Evolutionary conservation across 2,113 vertebrate genomes (phyloP), one percentile per base, ranked within the genome.

Genomic region (Halichoeres trimaculatus): DNA sequence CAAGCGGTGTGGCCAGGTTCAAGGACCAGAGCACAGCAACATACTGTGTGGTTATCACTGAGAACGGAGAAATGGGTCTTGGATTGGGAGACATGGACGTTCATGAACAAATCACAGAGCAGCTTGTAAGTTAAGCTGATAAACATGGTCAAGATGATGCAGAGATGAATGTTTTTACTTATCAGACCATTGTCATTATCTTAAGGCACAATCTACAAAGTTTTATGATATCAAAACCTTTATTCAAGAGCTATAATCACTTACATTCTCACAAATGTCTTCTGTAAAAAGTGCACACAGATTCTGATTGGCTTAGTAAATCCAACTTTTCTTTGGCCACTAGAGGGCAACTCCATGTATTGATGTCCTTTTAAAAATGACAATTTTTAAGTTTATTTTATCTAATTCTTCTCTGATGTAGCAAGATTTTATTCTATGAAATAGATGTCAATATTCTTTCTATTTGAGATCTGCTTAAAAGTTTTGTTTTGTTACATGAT

Each of bases 51-150:
- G 90, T 94, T 8, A 93, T 95, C 54, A 88, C 76, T 22, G 85
- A 91, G 53, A 89, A 70, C 3, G 96, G 96, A 62, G 96, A 97
- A 63, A 82, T 97, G 77, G 94, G 88, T 75, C n/a, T 97, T 0
- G 95, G 94, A 61, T 48, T 98, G 85, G 96, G 96, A 43, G 96
- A 98, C 80, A 97, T 98, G 96, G 96, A 95, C 65, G 92, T 97
- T 85, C 96, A 98, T 76, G 91, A 93, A 11, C 93, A 93, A 81
- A 96, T 98, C 81, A 96, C 95, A 51, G 80, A 94, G 84, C 89
- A 91, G 79, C 93, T 96, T 12, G 96, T 97, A 91, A 70, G 95
- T 84, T 10, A 9, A 12, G n/a, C 35, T 43, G 19, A n/a, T 11
- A 16, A 16, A 62, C 5, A 35, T 22, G 10, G n/a, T 52, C 14